Evolutionary conservation across 2,888 invertebrate species (phyloP).

Genomic region (Drosophila kambysellisi): DNA sequence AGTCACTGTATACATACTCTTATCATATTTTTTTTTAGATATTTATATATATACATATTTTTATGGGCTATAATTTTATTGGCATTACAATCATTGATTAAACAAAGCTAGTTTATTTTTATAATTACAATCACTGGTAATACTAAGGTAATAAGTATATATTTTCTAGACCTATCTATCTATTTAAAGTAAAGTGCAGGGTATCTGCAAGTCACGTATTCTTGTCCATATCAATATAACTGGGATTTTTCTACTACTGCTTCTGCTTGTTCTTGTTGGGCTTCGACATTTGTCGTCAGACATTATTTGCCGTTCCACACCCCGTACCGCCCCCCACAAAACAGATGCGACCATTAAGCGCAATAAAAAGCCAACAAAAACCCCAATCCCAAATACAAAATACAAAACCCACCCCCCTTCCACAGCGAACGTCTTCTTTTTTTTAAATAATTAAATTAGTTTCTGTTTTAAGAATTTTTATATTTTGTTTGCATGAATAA

Average conservation of each 20-base stretch:
- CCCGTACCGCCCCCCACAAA: slow-evolving; percentile 17
- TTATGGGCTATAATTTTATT: neutral
- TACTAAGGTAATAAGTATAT: neutral
- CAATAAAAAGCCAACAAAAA: slow-evolving; percentile 32
- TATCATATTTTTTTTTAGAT: neutral
- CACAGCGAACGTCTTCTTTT: no score
- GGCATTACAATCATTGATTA: neutral
- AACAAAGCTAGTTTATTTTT: neutral
- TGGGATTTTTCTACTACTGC: slow-evolving; percentile 2
- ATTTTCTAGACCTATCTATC: neutral
- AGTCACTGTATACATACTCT: neutral
- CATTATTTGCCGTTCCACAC: slow-evolving; percentile 61
- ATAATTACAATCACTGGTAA: neutral
- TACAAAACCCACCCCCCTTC: neutral
- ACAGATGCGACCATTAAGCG: slow-evolving; percentile 53
- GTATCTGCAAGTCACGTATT: neutral
- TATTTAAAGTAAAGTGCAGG: neutral
- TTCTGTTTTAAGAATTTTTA: neutral
- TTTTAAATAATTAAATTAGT: slow-evolving; percentile 12
- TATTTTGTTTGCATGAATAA: slow-evolving; percentile 9
- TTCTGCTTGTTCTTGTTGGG: slow-evolving; percentile 1
- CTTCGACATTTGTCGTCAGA: slow-evolving; percentile 68
- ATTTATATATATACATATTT: neutral
- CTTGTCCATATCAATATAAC: neutral
- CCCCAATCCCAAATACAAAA: neutral